These are phyloP conservation scores for Barnardius zonarius DNA, from an alignment of 2,113 vertebrate species.

Conservation along the genomic window DNA sequence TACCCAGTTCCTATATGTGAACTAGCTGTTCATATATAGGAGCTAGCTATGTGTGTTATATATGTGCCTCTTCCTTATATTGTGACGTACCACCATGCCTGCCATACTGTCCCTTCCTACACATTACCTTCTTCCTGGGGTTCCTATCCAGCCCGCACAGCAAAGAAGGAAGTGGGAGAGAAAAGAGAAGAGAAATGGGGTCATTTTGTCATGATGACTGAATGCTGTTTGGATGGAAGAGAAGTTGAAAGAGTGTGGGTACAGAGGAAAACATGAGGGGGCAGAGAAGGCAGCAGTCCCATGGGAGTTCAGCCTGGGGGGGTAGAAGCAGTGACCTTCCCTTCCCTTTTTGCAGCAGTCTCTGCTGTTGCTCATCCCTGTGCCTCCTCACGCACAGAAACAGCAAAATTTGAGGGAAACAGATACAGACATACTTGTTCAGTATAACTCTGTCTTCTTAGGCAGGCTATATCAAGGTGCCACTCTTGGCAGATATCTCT, in stretches of 20 bases:
- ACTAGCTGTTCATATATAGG: not conserved
- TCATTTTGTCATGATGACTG: not conserved
- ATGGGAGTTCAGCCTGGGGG: not conserved
- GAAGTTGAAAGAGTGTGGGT: not conserved
- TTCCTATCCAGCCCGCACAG: not conserved
- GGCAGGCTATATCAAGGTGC: not conserved
- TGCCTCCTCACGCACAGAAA: not conserved
- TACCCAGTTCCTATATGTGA: not conserved
- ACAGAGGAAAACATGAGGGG: not conserved
- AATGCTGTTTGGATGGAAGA: not conserved
- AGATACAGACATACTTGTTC: accelerated
- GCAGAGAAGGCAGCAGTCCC: not conserved
- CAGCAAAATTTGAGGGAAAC: not conserved
- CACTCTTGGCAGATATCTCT: not conserved
- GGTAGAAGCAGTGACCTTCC: not conserved
- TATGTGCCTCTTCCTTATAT: not conserved
- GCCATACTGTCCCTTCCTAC: not conserved
- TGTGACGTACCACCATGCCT: not conserved
- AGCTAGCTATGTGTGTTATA: no score
- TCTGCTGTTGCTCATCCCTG: not conserved
- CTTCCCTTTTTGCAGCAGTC: not conserved
- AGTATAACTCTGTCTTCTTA: not conserved
- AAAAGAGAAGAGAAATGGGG: not conserved
- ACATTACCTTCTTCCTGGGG: not conserved
- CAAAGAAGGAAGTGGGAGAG: not conserved